Evolutionary conservation across 2,888 invertebrate genomes (phyloP).

Genomic region (Tyria jacobaeae): DNA sequence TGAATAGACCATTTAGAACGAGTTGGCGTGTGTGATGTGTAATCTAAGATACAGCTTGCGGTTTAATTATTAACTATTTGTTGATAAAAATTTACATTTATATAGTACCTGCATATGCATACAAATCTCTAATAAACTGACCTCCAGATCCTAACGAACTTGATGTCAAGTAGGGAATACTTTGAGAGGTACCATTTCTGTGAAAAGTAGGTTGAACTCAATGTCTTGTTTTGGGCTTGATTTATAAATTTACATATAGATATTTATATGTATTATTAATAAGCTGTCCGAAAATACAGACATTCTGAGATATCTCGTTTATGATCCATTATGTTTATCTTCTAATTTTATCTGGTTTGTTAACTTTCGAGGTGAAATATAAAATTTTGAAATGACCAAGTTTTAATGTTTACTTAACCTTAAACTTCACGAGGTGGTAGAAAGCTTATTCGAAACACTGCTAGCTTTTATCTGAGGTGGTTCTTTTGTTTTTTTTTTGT

Average conservation of each 20-base stretch:
- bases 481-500: background rate
- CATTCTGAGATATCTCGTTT: background rate
- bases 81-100: slow-evolving; percentile 9
- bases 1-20: slow-evolving; percentile 35
- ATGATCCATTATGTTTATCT: too few relatives aligned
- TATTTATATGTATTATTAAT: background rate
- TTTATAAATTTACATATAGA: background rate
- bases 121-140: slow-evolving; percentile 8
- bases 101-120: slow-evolving; percentile 18
- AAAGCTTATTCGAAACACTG: too few relatives aligned
- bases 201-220: background rate
- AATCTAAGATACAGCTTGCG: slow-evolving; percentile 35
- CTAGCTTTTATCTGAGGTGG: too few relatives aligned
- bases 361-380: background rate
- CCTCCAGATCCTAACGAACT: background rate
- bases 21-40: slow-evolving; percentile 34
- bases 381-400: background rate
- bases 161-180: background rate
- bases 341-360: too few relatives aligned
- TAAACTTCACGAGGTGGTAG: background rate
- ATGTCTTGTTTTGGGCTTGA: slow-evolving; percentile 6
- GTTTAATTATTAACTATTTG: slow-evolving; percentile 39
- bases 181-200: background rate
- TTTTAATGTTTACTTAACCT: background rate
- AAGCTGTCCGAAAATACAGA: background rate